Conservation (phyloP, 2,888 invertebrate species). For the Pomacea canaliculata region DNA sequence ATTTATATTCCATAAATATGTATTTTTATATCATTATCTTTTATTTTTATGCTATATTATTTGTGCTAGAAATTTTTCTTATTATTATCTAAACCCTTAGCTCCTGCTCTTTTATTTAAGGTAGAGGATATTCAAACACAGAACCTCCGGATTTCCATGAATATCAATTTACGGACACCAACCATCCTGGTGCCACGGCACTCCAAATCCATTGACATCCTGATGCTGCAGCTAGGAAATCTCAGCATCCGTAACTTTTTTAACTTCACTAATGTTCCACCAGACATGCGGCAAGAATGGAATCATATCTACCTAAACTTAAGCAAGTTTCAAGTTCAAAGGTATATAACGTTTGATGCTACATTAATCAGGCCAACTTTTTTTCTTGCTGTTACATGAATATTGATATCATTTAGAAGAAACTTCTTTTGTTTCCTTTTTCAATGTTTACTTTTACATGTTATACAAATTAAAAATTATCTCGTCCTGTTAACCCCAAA, state of each 20-base stretch:
- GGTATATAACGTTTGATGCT: constrained; percentile 46
- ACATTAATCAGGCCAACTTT: neutral
- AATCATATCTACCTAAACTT: constrained; percentile 70
- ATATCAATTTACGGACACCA: constrained; percentile 81
- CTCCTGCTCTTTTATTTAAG: constrained; percentile 35
- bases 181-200: constrained; percentile 83
- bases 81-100: too few species aligned
- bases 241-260: constrained; percentile 86
- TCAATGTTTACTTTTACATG: too few species aligned
- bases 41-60: too few species aligned
- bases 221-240: constrained; percentile 82
- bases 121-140: constrained; percentile 60
- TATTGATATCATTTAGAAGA: neutral
- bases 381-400: neutral
- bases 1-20: too few species aligned
- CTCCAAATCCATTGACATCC: constrained; percentile 81
- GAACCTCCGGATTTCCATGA: constrained; percentile 73
- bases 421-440: too few species aligned
- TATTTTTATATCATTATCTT: too few species aligned
- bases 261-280: constrained; percentile 71
- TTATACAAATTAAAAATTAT: too few species aligned
- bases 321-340: constrained; percentile 76
- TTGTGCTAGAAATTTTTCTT: too few species aligned
- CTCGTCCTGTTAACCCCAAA: too few species aligned
- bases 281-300: constrained; percentile 60